Percentiles rank a stretch among this genome's conserved stretches.
Evolutionary conservation across 2,888 invertebrate species (phyloP).

Genomic region (Trissoscelio sp.): DNA sequence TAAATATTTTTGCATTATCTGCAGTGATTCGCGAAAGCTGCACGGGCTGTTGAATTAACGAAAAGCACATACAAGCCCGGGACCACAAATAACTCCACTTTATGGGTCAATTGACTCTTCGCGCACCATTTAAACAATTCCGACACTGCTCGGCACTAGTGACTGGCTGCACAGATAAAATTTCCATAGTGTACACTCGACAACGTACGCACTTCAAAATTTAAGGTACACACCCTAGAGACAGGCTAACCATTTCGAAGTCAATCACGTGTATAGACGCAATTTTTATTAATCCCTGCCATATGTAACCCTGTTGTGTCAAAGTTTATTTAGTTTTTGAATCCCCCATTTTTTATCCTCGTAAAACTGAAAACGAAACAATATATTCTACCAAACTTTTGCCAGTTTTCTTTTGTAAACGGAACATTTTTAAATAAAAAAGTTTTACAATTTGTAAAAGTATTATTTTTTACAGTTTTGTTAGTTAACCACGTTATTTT

Average conservation of each 20-base stretch:
- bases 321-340: neutral
- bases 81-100: constrained; percentile 66
- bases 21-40: constrained; percentile 48
- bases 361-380: too few relatives aligned
- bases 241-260: constrained; percentile 20
- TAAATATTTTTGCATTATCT: constrained; percentile 62
- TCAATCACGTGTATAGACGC: constrained; percentile 21
- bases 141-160: constrained; percentile 55
- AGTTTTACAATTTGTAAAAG: too few relatives aligned
- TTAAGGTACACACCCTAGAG: constrained; percentile 48
- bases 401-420: too few relatives aligned
- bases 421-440: too few relatives aligned
- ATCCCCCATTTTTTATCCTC: neutral
- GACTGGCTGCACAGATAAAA: constrained; percentile 52
- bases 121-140: constrained; percentile 73
- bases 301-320: neutral
- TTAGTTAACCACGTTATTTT: too few relatives aligned
- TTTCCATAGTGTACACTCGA: constrained; percentile 58
- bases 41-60: constrained; percentile 58
- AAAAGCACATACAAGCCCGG: constrained; percentile 59
- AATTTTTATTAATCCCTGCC: constrained; percentile 4
- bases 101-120: constrained; percentile 72
- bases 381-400: too few relatives aligned
- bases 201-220: constrained; percentile 57
- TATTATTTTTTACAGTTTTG: too few relatives aligned